phyloP scores from a whole-genome alignment of 2,888 invertebrate species.

The Mythimna pallens region DNA sequence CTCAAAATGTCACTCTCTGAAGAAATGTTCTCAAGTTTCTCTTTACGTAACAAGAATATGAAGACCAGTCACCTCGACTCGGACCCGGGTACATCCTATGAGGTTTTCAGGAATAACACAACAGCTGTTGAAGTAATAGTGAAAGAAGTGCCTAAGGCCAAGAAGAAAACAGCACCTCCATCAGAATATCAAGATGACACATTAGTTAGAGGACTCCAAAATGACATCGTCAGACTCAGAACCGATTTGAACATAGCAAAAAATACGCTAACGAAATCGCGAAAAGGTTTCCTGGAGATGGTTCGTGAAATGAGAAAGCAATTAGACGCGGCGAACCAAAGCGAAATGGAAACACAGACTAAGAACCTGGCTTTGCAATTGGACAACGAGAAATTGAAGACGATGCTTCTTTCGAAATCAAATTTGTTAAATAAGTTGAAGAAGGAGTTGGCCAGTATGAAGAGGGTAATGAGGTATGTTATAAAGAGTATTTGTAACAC shows the following conservation, averaged over 20 bases:
- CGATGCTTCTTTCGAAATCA: conserved; percentile 77
- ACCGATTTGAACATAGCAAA: conserved; percentile 72
- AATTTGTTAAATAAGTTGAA: conserved; percentile 76
- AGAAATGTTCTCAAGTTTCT: conserved; percentile 57
- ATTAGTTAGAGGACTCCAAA: conserved; percentile 61
- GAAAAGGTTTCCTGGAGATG: conserved; percentile 72
- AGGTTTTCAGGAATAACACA: conserved; percentile 82
- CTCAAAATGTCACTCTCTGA: conserved; percentile 63
- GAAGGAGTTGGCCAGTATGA: conserved; percentile 78
- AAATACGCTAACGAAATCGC: conserved; percentile 67
- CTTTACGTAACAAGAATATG: conserved; percentile 42
- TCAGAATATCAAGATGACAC: conserved; percentile 50
- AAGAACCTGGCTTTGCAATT: conserved; percentile 75
- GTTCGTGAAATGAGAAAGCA: conserved; percentile 79
- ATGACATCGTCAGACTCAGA: conserved; percentile 73
- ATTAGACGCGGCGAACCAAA: conserved; percentile 72
- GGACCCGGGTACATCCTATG: conserved; percentile 72
- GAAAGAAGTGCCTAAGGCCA: conserved; percentile 76
- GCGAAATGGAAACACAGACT: conserved; percentile 75
- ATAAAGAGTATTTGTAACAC: conserved; percentile 74
- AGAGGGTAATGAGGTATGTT: conserved; percentile 76
- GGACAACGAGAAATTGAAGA: conserved; percentile 83
- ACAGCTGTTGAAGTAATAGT: conserved; percentile 84
- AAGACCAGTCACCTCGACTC: conserved; percentile 48
- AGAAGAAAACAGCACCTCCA: conserved; percentile 55